phyloP scores from a whole-genome alignment of 2,888 invertebrate genomes.

The Cistogaster globosa region DNA sequence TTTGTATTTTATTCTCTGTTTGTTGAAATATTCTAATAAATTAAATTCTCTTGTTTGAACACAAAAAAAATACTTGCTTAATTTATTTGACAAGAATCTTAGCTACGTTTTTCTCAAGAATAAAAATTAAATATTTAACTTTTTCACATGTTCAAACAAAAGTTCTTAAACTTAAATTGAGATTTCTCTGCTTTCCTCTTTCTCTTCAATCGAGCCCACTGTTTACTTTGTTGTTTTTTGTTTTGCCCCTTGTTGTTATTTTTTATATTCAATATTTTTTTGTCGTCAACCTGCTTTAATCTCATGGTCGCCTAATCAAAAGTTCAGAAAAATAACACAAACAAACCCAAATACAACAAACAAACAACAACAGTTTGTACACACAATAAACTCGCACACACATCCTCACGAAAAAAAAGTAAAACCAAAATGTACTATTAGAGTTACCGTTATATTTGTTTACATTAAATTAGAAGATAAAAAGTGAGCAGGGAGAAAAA shows the following conservation, averaged over 20 bases:
- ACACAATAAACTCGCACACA: not conserved
- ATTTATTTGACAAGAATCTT: no score
- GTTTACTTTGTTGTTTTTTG: conserved; percentile 22
- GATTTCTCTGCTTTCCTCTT: not conserved
- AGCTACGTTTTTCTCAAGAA: no score
- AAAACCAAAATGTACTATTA: not conserved
- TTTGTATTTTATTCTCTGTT: no score
- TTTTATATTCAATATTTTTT: not conserved
- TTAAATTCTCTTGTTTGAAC: no score
- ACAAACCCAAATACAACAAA: conserved; percentile 57
- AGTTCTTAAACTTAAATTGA: no score
- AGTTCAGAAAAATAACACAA: conserved; percentile 69
- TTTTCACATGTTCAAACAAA: no score
- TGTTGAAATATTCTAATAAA: no score
- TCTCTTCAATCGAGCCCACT: not conserved
- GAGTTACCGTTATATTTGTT: conserved; percentile 42
- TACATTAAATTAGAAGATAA: not conserved
- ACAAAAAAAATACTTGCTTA: no score
- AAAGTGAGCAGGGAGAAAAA: not conserved
- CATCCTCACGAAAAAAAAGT: not conserved
- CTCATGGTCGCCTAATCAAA: conserved; percentile 68
- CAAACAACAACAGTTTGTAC: conserved; percentile 18
- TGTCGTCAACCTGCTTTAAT: conserved; percentile 20
- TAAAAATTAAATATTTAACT: no score
- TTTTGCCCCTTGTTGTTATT: conserved; percentile 26